A percentile compares a stretch with the other conserved stretches of the same genome.
Conservation (phyloP, 2,797 vertebrate genomes). For the Pangasius mekongensis region DNA sequence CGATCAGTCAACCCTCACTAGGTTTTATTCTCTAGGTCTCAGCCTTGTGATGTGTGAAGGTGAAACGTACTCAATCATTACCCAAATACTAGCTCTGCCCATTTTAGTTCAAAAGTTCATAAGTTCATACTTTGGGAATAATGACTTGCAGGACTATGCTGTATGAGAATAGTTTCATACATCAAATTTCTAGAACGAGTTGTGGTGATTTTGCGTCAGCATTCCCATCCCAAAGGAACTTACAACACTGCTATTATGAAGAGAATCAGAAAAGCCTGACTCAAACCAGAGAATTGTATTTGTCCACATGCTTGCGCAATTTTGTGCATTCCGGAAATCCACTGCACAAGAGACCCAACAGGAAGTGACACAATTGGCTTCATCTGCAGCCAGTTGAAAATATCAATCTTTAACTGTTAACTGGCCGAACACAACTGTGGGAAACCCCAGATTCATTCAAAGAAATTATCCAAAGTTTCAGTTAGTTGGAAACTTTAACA, state of each 20-base stretch:
- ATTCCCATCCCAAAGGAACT: background rate
- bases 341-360: background rate
- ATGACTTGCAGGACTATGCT: background rate
- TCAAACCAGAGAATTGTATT: background rate
- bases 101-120: background rate
- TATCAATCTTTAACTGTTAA: background rate
- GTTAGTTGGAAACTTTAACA: background rate
- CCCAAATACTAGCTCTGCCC: background rate
- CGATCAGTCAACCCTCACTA: background rate
- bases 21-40: background rate
- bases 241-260: background rate
- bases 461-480: background rate
- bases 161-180: background rate
- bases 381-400: constrained; percentile 5
- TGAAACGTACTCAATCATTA: background rate
- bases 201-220: background rate
- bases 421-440: background rate
- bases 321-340: background rate
- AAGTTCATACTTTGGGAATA: background rate
- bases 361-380: background rate
- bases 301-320: background rate
- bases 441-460: background rate
- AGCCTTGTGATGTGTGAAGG: background rate
- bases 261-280: background rate
- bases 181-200: background rate